phyloP scores from a whole-genome alignment of 2,797 vertebrate genomes.

The Malurus splendens region DNA sequence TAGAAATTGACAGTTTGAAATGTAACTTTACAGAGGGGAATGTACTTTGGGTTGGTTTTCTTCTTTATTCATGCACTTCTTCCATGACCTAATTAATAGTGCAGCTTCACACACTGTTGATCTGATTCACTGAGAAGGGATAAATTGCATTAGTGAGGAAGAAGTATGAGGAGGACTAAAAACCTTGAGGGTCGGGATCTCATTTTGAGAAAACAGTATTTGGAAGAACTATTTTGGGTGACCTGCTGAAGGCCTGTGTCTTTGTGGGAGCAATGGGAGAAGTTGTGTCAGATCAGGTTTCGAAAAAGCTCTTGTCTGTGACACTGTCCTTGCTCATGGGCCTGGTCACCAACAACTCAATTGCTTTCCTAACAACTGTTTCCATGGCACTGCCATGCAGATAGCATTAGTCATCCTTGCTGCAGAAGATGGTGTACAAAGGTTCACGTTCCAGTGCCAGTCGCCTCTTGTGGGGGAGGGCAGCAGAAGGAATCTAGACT shows the following conservation, averaged over 20 bases:
- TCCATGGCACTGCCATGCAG: neutral
- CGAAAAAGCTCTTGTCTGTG: neutral
- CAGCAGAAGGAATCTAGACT: neutral
- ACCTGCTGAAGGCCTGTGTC: neutral
- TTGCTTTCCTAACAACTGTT: neutral
- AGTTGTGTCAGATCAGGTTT: neutral
- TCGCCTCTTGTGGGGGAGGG: neutral
- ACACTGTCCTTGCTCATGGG: neutral
- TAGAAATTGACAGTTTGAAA: neutral
- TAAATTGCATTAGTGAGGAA: neutral
- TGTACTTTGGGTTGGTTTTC: neutral
- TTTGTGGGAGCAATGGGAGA: neutral
- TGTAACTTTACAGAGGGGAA: neutral
- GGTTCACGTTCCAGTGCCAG: neutral
- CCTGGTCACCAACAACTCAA: neutral
- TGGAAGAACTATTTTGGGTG: neutral
- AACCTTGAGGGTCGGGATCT: neutral
- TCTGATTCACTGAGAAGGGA: neutral
- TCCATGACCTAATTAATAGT: neutral
- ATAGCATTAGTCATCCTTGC: neutral
- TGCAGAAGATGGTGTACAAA: neutral
- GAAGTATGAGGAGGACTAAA: neutral
- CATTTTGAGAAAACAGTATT: neutral
- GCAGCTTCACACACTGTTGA: neutral
- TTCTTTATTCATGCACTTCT: accelerated